A percentile compares a stretch with the other conserved stretches of the same genome.
These are phyloP conservation scores for Heterodera schachtii DNA, from an alignment of 1,140 invertebrate species.

Conservation along the genomic window DNA sequence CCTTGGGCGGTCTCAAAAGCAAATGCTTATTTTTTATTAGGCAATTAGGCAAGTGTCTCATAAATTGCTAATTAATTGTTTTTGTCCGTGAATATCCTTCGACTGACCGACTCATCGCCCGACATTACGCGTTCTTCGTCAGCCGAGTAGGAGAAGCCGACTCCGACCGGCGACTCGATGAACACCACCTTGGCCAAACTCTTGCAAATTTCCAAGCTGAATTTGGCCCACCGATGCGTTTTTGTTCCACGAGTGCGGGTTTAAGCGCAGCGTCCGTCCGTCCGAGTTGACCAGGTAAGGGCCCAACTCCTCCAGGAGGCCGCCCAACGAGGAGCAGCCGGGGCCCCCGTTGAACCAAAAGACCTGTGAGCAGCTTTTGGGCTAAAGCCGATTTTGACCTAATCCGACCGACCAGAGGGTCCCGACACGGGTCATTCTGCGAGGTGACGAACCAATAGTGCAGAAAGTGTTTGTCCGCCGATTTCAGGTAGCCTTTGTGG, in stretches of 20 bases:
- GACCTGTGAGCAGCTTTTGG: conserved; percentile 55
- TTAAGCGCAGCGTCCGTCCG: conserved; percentile 65
- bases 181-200: conserved; percentile 56
- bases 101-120: conserved; percentile 8
- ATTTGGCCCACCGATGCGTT: conserved; percentile 29
- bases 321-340: conserved; percentile 70
- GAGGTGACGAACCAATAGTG: conserved; percentile 69
- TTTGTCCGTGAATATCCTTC: background rate
- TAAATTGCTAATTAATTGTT: no score
- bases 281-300: conserved; percentile 67
- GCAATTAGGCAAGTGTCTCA: no score
- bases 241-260: conserved; percentile 59
- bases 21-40: background rate
- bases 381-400: conserved; percentile 52
- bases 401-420: conserved; percentile 67
- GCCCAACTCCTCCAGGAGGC: conserved; percentile 70
- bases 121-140: conserved; percentile 34
- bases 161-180: conserved; percentile 53
- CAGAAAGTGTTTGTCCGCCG: conserved; percentile 42
- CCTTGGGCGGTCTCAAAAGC: conserved; percentile 61
- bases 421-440: conserved; percentile 65
- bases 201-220: no score
- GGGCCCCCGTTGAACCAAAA: conserved; percentile 72
- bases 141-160: conserved; percentile 42
- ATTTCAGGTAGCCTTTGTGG: conserved; percentile 18